Percentiles rank a stretch among this genome's conserved stretches.
phyloP scores from a whole-genome alignment of 2,888 invertebrate genomes.

The Pheosia gnoma region DNA sequence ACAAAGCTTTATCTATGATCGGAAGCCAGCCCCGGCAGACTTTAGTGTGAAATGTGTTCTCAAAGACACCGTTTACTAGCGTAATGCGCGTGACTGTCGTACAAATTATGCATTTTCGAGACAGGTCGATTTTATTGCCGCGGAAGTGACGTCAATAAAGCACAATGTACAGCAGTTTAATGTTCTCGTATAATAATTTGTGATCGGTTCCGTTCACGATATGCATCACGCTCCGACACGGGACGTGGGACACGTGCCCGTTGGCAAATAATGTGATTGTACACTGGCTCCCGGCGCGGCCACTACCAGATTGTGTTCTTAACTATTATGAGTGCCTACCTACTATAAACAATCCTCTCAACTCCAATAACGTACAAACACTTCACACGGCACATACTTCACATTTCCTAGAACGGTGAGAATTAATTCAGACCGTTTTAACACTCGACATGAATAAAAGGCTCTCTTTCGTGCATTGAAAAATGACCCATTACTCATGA shows the following conservation, averaged over 20 bases:
- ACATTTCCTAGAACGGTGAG: conserved; percentile 34
- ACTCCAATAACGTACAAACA: conserved; percentile 37
- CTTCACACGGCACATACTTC: conserved; percentile 24
- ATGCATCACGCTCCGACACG: conserved; percentile 63
- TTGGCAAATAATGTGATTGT: conserved; percentile 28
- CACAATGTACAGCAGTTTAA: conserved; percentile 78
- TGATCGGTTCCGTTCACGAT: conserved; percentile 70
- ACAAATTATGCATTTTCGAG: conserved; percentile 82
- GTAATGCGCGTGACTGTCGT: conserved; percentile 80
- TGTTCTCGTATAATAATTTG: conserved; percentile 78
- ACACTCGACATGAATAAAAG: conserved; percentile 34
- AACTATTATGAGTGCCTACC: conserved; percentile 26
- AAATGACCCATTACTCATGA: no score
- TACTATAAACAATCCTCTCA: conserved; percentile 31
- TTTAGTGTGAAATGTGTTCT: conserved; percentile 83
- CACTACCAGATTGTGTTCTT: conserved; percentile 40
- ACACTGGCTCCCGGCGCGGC: conserved; percentile 20
- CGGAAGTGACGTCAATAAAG: conserved; percentile 83
- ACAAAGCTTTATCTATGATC: conserved; percentile 80
- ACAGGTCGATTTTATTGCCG: conserved; percentile 80
- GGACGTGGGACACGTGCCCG: conserved; percentile 44
- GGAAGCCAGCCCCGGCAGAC: conserved; percentile 68
- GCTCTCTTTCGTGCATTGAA: no score
- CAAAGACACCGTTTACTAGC: conserved; percentile 82
- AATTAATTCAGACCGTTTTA: conserved; percentile 37